Base-by-base conservation (phyloP, 2,888 invertebrate species). In the Parnassius smintheus region DNA sequence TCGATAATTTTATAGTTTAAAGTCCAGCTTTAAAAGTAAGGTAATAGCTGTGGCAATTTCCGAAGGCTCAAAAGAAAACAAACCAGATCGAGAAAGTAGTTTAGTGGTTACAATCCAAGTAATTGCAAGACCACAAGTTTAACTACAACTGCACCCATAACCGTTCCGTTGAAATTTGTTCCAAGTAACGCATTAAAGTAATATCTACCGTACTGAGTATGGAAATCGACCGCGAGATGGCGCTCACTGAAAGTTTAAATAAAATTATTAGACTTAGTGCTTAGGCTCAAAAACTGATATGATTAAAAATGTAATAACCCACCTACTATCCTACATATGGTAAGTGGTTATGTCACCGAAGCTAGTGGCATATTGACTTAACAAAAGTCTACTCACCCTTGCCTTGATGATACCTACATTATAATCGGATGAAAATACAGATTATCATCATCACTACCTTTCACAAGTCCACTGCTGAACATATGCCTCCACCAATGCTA, bases 221-320 rank as follows among this genome's bases (percentile, higher is more conserved):
- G 82, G 78, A 82, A 85, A 88, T 85, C 83, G 85, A 78, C 86
- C 83, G 76, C 76, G 75, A 85, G 81, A 85, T 86, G 84, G 83
- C 77, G 77, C 65, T 74, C 65, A 72, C 73, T 75, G 75, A 72
- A 83, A 88, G 81, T 86, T 88, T 72, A 81, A 81, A 78, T 83
- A 79, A 81, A 76, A 75, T 78, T 75, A 78, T 86, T 83, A 82
- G 80, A 79, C 78, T 83, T 77, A 65, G 70, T 65, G 72, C 75
- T 83, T 81, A 81, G 35, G 7, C 35, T 35, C 7, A 7, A 35
- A 35, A 35, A 35, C 35, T 7, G 35, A 1, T 35, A 7, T 35
- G 35, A 35, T 35, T 35, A 35, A 35, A 35, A 25, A 35, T 3
- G 35, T 35, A 7, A 35, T 35, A 0, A 7, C 35, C 35, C 35